These are phyloP conservation scores for Nothura maculosa DNA, from an alignment of 2,797 vertebrate genomes.

Conservation along the genomic window DNA sequence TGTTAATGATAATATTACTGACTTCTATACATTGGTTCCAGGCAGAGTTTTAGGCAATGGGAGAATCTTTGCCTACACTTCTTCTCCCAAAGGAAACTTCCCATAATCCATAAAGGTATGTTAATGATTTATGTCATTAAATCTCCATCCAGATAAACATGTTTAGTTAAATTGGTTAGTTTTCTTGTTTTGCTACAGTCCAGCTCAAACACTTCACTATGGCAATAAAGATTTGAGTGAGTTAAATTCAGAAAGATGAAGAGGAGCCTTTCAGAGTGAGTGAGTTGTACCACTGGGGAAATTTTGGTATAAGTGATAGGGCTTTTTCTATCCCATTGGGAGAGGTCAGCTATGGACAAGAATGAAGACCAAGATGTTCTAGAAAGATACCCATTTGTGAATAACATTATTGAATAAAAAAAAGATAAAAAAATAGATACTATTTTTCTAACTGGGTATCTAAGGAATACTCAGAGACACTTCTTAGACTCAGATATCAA, in stretches of 20 bases:
- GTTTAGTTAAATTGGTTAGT: background rate
- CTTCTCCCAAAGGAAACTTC: background rate
- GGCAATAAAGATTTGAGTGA: background rate
- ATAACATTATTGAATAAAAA: too few relatives aligned
- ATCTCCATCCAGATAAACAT: fast-evolving
- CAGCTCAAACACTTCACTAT: background rate
- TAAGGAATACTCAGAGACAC: too few relatives aligned
- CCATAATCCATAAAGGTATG: background rate
- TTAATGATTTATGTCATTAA: background rate
- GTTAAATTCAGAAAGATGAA: background rate
- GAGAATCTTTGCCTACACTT: background rate
- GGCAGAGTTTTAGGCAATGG: background rate
- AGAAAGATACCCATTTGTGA: too few relatives aligned
- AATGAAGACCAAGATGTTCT: too few relatives aligned
- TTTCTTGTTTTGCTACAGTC: background rate
- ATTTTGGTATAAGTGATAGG: background rate
- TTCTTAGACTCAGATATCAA: too few relatives aligned
- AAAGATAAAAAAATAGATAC: too few relatives aligned
- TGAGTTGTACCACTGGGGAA: background rate
- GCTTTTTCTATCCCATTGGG: background rate
- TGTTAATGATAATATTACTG: background rate
- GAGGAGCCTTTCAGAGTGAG: background rate
- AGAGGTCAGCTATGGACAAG: background rate
- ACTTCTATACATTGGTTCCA: background rate
- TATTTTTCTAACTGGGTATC: too few relatives aligned